Base-by-base conservation (phyloP, 1,140 invertebrate species). In the Pectinophora gossypiella region DNA sequence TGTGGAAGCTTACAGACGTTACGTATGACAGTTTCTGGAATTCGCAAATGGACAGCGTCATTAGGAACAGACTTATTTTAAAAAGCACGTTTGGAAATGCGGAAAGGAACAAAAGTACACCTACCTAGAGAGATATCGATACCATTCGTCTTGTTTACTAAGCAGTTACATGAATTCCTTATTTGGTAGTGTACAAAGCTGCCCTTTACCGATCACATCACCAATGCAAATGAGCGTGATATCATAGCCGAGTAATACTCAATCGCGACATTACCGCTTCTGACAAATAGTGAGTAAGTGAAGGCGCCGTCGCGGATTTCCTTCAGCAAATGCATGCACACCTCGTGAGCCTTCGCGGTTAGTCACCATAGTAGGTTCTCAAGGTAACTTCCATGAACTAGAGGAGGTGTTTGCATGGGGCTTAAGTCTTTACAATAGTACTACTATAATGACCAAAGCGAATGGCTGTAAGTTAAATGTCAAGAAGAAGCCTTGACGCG, bases 291-390 rank as follows among this genome's bases (percentile, higher is more conserved):
- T 59, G 65, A 65, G 63, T 60, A 64, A 58, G 56, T 71, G 64
- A 53, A 68, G 15, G 66, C 71, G 72, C 75, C 77, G 79, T 72
- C 64, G 72, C 79, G 78, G 79, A 85, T 84, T 82, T 84, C 82
- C 76, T 77, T 75, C 69, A 70, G 59, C 67, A 59, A 68, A 62
- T 76, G 72, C 75, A 72, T 6, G 59, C 71, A 85, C 83, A 77
- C 79, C 73, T 59, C 10, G 66, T 75, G 63, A 61, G 70, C 68
- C 75, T 65, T 46, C 15, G 48, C 48, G 47, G 56, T 81, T 75
- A 85, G 64, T 83, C 76, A 81, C n/a, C n/a, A n/a, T 40, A n/a
- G n/a, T 32, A 32, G 2, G 27, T 32, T 32, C 27, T 32, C 27
- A 32, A 32, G 27, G 27, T n/a, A 7, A 32, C 9, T 32, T 3